A percentile compares a stretch with the other conserved stretches of the same genome.
Conservation (phyloP, 1,140 invertebrate species). For the Scaptomyza graminum region DNA sequence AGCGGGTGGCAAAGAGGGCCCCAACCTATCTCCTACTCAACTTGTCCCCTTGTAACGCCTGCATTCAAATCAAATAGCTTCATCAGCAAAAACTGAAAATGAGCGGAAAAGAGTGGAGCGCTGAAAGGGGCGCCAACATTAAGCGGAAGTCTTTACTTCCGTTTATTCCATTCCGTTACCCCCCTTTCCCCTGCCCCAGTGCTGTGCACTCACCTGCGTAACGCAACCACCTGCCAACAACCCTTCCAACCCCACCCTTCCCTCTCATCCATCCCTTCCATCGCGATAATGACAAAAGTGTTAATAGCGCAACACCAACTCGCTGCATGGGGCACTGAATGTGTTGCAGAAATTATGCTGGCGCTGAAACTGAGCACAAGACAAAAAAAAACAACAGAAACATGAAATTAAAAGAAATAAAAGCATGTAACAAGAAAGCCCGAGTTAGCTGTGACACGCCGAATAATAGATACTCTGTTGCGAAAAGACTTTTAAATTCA, state of each 20-base stretch:
- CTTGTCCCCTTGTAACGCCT: slow-evolving; percentile 30
- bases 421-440: neutral
- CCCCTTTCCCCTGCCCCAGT: no score
- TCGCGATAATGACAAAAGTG: slow-evolving; percentile 78
- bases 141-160: slow-evolving; percentile 75
- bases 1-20: neutral
- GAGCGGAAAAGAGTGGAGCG: no score
- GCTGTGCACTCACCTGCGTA: slow-evolving; percentile 45
- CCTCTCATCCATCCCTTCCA: neutral
- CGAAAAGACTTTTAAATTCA: no score
- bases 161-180: slow-evolving; percentile 40
- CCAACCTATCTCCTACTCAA: neutral
- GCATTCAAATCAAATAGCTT: slow-evolving; percentile 79
- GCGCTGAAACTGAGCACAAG: slow-evolving; percentile 36
- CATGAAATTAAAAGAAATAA: neutral
- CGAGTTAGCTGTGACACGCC: neutral
- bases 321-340: slow-evolving; percentile 64
- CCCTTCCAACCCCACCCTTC: neutral
- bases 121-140: slow-evolving; percentile 40
- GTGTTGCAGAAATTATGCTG: slow-evolving; percentile 70
- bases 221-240: slow-evolving; percentile 25
- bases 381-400: neutral
- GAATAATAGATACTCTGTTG: neutral
- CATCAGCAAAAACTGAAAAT: slow-evolving; percentile 47
- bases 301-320: slow-evolving; percentile 76